A percentile compares a stretch with the other conserved stretches of the same genome.
These are phyloP conservation scores for Esox masquinongy DNA, from an alignment of 2,797 vertebrate species.

Conservation along the genomic window DNA sequence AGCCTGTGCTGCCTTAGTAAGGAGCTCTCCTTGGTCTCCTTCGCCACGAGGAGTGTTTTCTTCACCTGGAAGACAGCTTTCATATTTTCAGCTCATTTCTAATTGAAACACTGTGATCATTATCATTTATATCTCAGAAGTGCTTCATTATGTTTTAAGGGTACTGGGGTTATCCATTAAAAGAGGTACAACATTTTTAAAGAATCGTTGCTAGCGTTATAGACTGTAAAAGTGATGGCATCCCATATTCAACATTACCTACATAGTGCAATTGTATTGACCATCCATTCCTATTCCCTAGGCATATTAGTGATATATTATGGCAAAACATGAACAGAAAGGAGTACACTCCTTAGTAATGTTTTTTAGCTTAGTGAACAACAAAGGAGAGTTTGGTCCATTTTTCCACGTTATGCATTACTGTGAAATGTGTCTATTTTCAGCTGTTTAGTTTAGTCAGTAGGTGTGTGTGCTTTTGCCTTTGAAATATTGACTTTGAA, in stretches of 20 bases:
- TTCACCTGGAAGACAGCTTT: constrained; percentile 76
- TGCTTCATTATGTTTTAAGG: background rate
- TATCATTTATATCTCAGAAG: background rate
- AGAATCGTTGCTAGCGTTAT: background rate
- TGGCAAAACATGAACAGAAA: background rate
- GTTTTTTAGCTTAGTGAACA: background rate
- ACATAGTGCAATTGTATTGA: background rate
- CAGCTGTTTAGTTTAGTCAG: constrained; percentile 21
- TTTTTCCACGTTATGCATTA: background rate
- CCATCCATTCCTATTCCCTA: background rate
- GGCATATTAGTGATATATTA: background rate
- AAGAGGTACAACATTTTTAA: background rate
- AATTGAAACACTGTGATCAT: background rate
- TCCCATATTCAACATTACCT: too few species aligned
- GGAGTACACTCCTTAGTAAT: background rate
- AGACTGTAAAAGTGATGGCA: too few species aligned
- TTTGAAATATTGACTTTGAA: constrained; percentile 31
- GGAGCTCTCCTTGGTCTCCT: constrained; percentile 80
- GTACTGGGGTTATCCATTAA: too few species aligned
- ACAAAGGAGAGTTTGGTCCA: background rate
- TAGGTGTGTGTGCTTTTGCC: constrained; percentile 22
- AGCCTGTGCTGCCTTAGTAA: constrained; percentile 85
- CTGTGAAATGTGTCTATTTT: constrained; percentile 14
- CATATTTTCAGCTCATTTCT: constrained; percentile 36
- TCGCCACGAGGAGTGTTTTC: constrained; percentile 79